Evolutionary conservation across 2,797 vertebrate genomes (phyloP).

Genomic region (Danio aesculapii): DNA sequence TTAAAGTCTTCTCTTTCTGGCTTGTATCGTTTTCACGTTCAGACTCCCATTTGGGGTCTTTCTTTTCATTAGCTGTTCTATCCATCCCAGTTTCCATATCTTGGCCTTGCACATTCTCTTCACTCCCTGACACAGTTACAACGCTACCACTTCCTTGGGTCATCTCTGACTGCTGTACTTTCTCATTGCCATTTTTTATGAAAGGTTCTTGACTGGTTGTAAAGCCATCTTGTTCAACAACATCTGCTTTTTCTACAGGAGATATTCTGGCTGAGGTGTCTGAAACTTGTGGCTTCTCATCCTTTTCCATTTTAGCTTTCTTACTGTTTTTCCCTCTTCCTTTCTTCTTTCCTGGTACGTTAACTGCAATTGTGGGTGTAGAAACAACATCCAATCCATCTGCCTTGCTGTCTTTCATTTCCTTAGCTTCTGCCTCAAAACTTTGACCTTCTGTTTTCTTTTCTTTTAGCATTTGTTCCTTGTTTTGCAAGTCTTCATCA

Average conservation of each 20-base stretch:
- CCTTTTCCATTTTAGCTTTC: slow-evolving; percentile 37
- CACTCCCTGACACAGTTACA: slow-evolving; percentile 1
- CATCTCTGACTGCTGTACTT: slow-evolving; percentile 24
- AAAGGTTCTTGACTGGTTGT: slow-evolving; percentile 2
- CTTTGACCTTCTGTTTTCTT: not conserved
- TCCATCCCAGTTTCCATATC: not conserved
- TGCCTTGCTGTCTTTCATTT: slow-evolving; percentile 14
- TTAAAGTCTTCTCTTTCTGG: slow-evolving; percentile 22
- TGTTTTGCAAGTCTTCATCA: not conserved
- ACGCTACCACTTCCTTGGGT: not conserved
- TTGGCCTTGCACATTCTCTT: slow-evolving; percentile 21
- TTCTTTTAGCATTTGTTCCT: not conserved
- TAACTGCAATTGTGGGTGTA: not conserved
- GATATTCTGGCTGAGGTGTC: not conserved
- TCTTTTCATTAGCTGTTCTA: slow-evolving; percentile 5
- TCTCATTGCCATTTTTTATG: slow-evolving; percentile 14
- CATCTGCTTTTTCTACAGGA: not conserved
- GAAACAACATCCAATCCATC: not conserved
- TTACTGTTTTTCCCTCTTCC: slow-evolving; percentile 44
- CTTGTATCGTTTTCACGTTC: not conserved
- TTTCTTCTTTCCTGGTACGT: slow-evolving; percentile 41
- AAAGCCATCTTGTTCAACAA: not conserved
- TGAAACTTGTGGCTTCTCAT: slow-evolving; percentile 19
- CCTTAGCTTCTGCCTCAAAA: not conserved
- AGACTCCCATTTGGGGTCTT: not conserved